phyloP scores from a whole-genome alignment of 2,113 vertebrate species.

The Dryoscopus gambensis region DNA sequence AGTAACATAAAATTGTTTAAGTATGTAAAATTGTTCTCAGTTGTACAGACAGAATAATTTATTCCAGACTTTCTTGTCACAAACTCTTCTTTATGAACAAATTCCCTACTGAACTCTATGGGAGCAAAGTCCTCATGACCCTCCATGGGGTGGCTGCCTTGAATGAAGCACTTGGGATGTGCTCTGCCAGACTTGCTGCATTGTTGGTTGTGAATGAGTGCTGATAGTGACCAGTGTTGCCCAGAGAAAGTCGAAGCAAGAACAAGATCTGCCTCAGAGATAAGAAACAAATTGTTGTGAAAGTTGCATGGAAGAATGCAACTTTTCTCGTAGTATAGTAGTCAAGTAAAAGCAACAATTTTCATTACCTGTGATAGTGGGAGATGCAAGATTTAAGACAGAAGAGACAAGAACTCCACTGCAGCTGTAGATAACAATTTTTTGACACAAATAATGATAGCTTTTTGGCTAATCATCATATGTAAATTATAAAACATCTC shows the following conservation, averaged over 20 bases:
- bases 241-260: background rate
- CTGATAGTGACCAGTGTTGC: background rate
- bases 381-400: background rate
- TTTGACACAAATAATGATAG: background rate
- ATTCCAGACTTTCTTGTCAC: background rate
- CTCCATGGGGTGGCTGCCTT: background rate
- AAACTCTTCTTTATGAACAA: background rate
- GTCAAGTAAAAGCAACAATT: background rate
- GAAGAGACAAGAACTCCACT: background rate
- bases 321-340: background rate
- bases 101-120: rapidly evolving
- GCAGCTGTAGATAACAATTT: background rate
- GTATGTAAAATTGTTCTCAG: background rate
- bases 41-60: background rate
- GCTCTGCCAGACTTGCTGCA: background rate
- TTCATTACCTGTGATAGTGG: background rate
- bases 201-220: background rate
- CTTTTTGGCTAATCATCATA: background rate
- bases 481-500: background rate
- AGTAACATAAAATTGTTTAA: background rate
- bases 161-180: background rate
- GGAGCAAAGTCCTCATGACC: background rate
- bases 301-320: background rate
- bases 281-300: background rate
- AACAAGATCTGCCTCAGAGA: conserved; percentile 26